Percentiles rank a stretch among this genome's conserved stretches.
Conservation (phyloP, 1,140 invertebrate genomes). For the Dendrolimus kikuchii region DNA sequence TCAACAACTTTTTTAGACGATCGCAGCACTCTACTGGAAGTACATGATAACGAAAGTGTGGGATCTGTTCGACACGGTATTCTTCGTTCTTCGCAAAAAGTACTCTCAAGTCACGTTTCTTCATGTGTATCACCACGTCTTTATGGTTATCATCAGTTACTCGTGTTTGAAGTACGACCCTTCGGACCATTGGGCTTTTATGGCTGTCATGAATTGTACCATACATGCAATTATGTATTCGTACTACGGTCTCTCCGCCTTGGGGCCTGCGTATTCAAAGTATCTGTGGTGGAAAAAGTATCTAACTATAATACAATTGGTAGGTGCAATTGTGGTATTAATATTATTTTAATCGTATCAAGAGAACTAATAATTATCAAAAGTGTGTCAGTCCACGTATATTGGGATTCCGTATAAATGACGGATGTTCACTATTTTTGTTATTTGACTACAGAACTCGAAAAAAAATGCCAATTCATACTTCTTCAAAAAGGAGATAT, state of each 20-base stretch:
- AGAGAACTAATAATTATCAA: too few relatives aligned
- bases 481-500: too few relatives aligned
- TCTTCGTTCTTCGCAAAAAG: slow-evolving; percentile 93
- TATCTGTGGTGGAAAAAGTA: slow-evolving; percentile 97
- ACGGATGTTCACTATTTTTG: too few relatives aligned
- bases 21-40: slow-evolving; percentile 32
- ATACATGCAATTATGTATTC: slow-evolving; percentile 93
- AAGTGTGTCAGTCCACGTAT: too few relatives aligned
- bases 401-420: too few relatives aligned
- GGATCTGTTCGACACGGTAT: slow-evolving; percentile 82
- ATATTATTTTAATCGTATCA: background rate
- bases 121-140: slow-evolving; percentile 94
- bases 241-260: slow-evolving; percentile 90
- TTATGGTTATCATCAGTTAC: slow-evolving; percentile 94
- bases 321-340: slow-evolving; percentile 63
- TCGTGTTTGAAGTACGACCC: slow-evolving; percentile 73
- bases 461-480: too few relatives aligned
- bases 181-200: slow-evolving; percentile 82
- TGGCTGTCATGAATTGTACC: slow-evolving; percentile 91
- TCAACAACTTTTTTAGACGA: slow-evolving; percentile 26
- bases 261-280: slow-evolving; percentile 89
- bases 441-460: too few relatives aligned
- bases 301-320: slow-evolving; percentile 90
- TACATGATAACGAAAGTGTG: slow-evolving; percentile 30
- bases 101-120: slow-evolving; percentile 90